These are phyloP conservation scores for Plotosus lineatus DNA, from an alignment of 2,113 vertebrate genomes.

Conservation along the genomic window DNA sequence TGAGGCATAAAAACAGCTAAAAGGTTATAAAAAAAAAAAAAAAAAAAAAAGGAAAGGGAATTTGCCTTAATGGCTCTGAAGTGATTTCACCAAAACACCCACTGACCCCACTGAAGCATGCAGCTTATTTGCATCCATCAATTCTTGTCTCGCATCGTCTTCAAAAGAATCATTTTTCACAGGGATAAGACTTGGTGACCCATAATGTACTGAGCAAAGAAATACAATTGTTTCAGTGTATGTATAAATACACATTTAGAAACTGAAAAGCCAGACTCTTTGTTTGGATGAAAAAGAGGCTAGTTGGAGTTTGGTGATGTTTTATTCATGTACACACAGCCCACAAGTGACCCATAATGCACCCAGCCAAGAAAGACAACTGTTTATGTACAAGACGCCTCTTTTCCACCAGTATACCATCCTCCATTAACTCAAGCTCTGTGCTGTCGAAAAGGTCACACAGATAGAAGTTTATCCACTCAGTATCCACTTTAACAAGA, in stretches of 20 bases:
- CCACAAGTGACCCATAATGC: neutral
- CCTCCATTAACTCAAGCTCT: neutral
- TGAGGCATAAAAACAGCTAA: no score
- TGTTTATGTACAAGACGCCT: neutral
- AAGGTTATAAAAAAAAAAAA: neutral
- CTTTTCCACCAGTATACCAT: neutral
- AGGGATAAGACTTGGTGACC: neutral
- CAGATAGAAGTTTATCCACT: neutral
- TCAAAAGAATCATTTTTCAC: neutral
- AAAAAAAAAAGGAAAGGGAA: neutral
- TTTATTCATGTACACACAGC: slow-evolving; percentile 8
- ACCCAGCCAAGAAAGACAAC: neutral
- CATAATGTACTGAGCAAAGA: neutral
- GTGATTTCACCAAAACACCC: neutral
- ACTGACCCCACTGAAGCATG: neutral
- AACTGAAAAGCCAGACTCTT: neutral
- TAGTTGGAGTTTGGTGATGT: slow-evolving; percentile 4
- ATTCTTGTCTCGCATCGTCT: neutral
- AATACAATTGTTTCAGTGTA: neutral
- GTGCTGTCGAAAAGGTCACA: neutral
- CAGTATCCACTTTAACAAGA: neutral
- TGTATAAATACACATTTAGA: neutral
- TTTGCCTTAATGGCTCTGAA: neutral
- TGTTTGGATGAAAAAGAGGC: neutral
- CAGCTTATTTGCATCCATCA: neutral